Base-by-base conservation (phyloP, 2,113 vertebrate genomes). In the Pimephales promelas region DNA sequence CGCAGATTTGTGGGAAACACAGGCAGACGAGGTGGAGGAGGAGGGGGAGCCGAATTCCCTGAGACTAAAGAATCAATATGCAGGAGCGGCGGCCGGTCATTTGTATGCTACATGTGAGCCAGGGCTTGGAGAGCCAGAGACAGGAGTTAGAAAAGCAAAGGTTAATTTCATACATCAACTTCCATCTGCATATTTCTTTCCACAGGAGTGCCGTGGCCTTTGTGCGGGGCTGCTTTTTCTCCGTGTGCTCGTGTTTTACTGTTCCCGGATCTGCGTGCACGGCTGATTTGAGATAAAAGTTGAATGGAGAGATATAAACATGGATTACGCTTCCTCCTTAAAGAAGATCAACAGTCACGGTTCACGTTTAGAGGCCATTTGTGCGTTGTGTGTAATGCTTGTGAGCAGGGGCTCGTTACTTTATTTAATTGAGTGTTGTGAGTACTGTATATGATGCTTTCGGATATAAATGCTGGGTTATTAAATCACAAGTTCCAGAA, bases 91-190 rank as follows among this genome's bases (percentile, higher is more conserved):
- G 82, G 40, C 66, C 16, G 81, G 74, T 88, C 86, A 91, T 93
- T 93, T 92, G 91, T 90, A 92, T 93, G 88, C 90, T 68, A 76
- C 75, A 79, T 80, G 83, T 83, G 85, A 78, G 5, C 26, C 66
- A 28, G 18, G 57, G 76, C 16, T 24, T 81, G 57, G 64, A 72
- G 86, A 77, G 49, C 83, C 85, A 88, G 79, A 90, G 88, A 90
- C 86, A 90, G 90, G 90, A 90, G 90, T 89, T 91, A 89, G 86
- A 89, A 92, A 88, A 92, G 89, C 90, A 94, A 94, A 94, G 93
- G 93, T 94, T 94, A 94, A 93, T 92, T 91, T 92, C 91, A 92
- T 92, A 94, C 89, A 94, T 94, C 91, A 93, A 87, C 91, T 90
- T 87, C 89, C 88, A 91, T 93, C 91, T 93, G 91, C 92, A 92